Conservation (phyloP, 1,140 invertebrate species). For the Lysiphlebus fabarum region DNA sequence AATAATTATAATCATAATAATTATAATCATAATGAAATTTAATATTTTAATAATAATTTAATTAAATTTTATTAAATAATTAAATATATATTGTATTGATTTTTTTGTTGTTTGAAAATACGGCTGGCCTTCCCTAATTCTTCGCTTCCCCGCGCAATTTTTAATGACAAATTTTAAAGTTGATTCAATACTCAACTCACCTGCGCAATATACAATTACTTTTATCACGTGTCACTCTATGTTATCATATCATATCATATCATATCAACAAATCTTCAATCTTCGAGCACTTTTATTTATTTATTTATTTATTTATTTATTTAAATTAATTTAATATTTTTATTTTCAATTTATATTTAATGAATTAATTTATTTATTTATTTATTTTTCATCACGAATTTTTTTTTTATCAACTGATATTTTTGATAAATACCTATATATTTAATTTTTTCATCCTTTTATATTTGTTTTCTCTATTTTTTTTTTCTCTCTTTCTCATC, state of each 20-base stretch:
- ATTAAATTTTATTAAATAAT: too few species aligned
- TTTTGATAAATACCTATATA: too few species aligned
- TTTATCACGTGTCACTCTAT: constrained; percentile 27
- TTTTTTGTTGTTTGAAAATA: constrained; percentile 21
- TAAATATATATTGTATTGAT: neutral
- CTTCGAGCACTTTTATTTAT: constrained; percentile 11
- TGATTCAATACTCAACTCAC: constrained; percentile 58
- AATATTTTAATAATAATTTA: neutral
- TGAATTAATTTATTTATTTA: constrained; percentile 14
- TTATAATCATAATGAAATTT: too few species aligned
- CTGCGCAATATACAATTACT: constrained; percentile 53
- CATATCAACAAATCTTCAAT: too few species aligned
- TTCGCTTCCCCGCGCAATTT: constrained; percentile 56
- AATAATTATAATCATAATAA: too few species aligned
- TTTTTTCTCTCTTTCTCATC: too few species aligned
- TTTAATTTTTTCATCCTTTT: too few species aligned
- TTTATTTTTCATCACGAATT: too few species aligned
- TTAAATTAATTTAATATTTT: constrained; percentile 10
- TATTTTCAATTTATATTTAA: neutral
- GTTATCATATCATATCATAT: too few species aligned
- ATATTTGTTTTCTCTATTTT: too few species aligned
- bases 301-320: constrained; percentile 10
- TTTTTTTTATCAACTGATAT: too few species aligned
- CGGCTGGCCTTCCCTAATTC: constrained; percentile 55
- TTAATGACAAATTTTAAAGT: constrained; percentile 45